Conservation (phyloP, 2,888 invertebrate genomes). For the Pachydiplax longipennis region DNA sequence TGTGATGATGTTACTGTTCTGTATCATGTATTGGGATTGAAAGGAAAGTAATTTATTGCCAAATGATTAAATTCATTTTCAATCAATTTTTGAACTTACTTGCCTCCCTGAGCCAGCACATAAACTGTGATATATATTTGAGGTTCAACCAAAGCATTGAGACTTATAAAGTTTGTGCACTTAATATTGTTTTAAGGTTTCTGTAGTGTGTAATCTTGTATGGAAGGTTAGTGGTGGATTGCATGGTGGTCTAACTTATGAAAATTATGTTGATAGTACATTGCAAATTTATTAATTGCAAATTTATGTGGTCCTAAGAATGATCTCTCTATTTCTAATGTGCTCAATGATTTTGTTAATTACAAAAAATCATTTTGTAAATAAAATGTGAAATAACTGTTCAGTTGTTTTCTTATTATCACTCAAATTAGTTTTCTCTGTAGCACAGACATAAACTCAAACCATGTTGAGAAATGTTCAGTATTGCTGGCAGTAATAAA, state of each 20-base stretch:
- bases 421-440: not conserved
- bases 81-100: not conserved
- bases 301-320: constrained; percentile 4
- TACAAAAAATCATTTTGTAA: not conserved
- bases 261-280: not conserved
- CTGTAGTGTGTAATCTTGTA: not conserved
- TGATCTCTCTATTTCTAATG: constrained; percentile 18
- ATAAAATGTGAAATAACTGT: not conserved
- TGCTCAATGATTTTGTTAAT: constrained; percentile 7
- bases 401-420: not conserved
- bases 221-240: not conserved
- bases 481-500: too few species aligned
- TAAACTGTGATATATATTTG: constrained; percentile 12
- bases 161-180: not conserved
- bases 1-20: not conserved
- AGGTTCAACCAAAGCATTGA: constrained; percentile 33
- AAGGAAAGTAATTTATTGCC: not conserved
- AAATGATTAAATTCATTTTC: not conserved
- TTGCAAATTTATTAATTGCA: not conserved
- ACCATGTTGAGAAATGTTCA: too few species aligned
- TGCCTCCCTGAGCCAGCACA: not conserved
- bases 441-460: not conserved
- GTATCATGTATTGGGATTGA: not conserved
- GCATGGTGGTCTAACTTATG: not conserved
- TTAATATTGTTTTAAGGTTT: not conserved